Percentiles rank a stretch among this genome's conserved stretches.
These are phyloP conservation scores for Dolichomitus sp. DNA, from an alignment of 2,888 invertebrate genomes.

Conservation along the genomic window DNA sequence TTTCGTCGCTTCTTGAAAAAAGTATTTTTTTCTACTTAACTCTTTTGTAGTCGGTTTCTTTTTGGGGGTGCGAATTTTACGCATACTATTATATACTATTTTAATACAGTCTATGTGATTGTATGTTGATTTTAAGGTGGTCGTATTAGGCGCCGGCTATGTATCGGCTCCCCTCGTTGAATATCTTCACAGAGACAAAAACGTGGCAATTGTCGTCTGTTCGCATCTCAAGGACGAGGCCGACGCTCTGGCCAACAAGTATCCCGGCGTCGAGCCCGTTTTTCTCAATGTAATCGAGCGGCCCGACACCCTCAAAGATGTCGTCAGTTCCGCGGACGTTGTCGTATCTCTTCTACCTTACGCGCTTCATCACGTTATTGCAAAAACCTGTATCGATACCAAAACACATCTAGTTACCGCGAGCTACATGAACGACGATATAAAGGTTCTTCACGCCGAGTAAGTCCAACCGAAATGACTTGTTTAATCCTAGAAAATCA, in stretches of 20 bases:
- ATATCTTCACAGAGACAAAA: conserved; percentile 94
- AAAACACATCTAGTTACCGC: conserved; percentile 98
- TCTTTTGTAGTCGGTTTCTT: neutral
- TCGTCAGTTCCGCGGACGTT: conserved; percentile 92
- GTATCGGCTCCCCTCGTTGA: conserved; percentile 98
- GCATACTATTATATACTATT: no score
- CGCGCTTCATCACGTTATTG: conserved; percentile 94
- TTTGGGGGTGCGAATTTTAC: no score
- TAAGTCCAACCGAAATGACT: conserved; percentile 83
- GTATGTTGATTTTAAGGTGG: conserved; percentile 87
- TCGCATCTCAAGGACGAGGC: conserved; percentile 96
- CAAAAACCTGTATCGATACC: conserved; percentile 94
- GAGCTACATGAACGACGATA: conserved; percentile 96
- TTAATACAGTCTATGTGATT: no score
- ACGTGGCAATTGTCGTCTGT: conserved; percentile 94
- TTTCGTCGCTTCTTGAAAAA: no score
- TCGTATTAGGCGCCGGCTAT: conserved; percentile 98
- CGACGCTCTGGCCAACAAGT: conserved; percentile 92
- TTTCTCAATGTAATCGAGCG: conserved; percentile 94
- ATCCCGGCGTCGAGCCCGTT: conserved; percentile 92
- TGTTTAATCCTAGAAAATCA: neutral
- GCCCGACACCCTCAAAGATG: conserved; percentile 90
- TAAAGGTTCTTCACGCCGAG: conserved; percentile 92
- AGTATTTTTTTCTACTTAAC: no score
- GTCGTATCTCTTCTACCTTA: conserved; percentile 97